Evolutionary conservation across 2,888 invertebrate genomes (phyloP).

Genomic region (Ischnus inquisitorius): DNA sequence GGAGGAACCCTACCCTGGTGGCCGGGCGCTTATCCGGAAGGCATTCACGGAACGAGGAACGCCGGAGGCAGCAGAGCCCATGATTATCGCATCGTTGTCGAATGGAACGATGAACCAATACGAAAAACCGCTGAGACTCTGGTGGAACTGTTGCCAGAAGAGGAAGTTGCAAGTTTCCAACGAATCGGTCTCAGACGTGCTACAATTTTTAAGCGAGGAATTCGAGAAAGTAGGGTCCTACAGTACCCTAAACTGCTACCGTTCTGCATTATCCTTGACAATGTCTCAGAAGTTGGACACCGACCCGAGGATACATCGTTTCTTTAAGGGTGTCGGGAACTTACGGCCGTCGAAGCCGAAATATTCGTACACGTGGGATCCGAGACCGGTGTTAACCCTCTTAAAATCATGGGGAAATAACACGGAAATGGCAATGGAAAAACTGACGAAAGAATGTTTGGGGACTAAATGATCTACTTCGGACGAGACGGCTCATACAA

Average conservation of each 20-base stretch:
- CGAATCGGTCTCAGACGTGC: no score
- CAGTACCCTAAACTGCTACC: no score
- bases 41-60: conserved; percentile 64
- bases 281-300: conserved; percentile 40
- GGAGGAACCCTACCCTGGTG: conserved; percentile 36
- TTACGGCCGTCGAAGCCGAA: conserved; percentile 65
- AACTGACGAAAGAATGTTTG: conserved; percentile 60
- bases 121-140: not conserved
- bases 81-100: not conserved
- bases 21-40: conserved; percentile 73
- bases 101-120: not conserved
- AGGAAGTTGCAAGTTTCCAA: no score
- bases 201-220: no score
- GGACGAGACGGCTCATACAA: conserved; percentile 12
- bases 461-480: conserved; percentile 18
- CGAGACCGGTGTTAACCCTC: conserved; percentile 62
- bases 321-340: conserved; percentile 70
- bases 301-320: conserved; percentile 60
- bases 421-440: conserved; percentile 48
- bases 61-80: conserved; percentile 40
- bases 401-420: conserved; percentile 30
- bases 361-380: conserved; percentile 70
- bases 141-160: no score
- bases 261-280: no score
- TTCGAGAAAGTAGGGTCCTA: no score